Evolutionary conservation across 2,888 invertebrate species (phyloP).

Genomic region (Drosophila helvetica): DNA sequence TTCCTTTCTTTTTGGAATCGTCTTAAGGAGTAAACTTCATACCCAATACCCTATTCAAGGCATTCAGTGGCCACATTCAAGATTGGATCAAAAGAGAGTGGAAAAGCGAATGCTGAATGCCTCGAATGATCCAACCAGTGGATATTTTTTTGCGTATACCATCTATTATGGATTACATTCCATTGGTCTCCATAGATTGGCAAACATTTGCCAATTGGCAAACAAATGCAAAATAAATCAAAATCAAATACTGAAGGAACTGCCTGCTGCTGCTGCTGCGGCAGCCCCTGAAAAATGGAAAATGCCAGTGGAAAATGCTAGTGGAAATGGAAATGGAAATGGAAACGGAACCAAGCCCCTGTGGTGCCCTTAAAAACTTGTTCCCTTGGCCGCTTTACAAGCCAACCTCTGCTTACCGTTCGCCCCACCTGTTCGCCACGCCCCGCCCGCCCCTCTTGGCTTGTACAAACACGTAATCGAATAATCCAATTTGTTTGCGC

Average conservation of each 20-base stretch:
- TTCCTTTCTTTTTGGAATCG: not conserved
- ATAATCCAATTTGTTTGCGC: constrained; percentile 79
- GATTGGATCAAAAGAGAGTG: not conserved
- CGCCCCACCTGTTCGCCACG: constrained; percentile 1
- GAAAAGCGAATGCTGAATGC: no score
- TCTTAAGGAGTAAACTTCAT: not conserved
- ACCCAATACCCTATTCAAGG: not conserved
- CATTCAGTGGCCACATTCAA: not conserved
- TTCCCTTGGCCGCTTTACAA: constrained; percentile 66
- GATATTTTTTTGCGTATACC: not conserved
- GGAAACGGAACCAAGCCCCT: constrained; percentile 28
- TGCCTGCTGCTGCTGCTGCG: constrained; percentile 8
- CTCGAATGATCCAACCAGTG: no score
- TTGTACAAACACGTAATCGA: constrained; percentile 74
- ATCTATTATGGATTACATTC: constrained; percentile 35
- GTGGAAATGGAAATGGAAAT: constrained; percentile 12
- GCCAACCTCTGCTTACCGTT: constrained; percentile 28
- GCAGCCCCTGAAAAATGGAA: constrained; percentile 5
- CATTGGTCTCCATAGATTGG: constrained; percentile 27
- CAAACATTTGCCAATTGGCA: constrained; percentile 57
- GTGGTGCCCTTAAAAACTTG: constrained; percentile 57
- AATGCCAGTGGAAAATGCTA: no score
- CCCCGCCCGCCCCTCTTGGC: constrained; percentile 29
- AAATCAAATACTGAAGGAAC: constrained; percentile 32
- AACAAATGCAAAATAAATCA: constrained; percentile 59